Evolutionary conservation across 1,140 invertebrate genomes (phyloP).

Genomic region (Heliothis subflexa): DNA sequence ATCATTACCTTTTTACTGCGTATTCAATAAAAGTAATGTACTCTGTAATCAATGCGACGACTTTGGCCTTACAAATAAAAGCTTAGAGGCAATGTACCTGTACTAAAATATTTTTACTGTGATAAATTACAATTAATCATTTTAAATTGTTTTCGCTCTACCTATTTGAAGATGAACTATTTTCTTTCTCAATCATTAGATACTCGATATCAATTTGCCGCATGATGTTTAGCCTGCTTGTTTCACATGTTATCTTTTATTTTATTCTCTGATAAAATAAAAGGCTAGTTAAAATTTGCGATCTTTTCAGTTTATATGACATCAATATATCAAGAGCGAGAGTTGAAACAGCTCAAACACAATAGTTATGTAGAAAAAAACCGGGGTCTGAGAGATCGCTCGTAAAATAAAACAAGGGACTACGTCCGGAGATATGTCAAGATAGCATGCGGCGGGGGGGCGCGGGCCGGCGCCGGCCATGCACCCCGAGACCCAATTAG

Average conservation of each 20-base stretch:
- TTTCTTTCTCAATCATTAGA: too few relatives aligned
- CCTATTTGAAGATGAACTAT: too few relatives aligned
- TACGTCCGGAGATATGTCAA: slow-evolving; percentile 84
- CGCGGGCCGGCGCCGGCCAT: slow-evolving; percentile 65
- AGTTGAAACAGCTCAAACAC: slow-evolving; percentile 71
- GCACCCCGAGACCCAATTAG: slow-evolving; percentile 79
- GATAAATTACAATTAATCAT: background rate
- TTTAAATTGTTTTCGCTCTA: background rate
- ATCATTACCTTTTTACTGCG: slow-evolving; percentile 82
- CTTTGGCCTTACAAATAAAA: slow-evolving; percentile 53
- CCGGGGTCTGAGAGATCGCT: slow-evolving; percentile 72
- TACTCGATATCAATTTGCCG: too few relatives aligned
- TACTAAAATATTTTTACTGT: background rate
- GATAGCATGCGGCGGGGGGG: slow-evolving; percentile 80
- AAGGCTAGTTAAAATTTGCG: slow-evolving; percentile 68
- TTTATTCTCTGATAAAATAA: slow-evolving; percentile 49
- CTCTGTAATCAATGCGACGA: slow-evolving; percentile 62
- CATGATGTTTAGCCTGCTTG: too few relatives aligned
- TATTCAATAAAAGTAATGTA: slow-evolving; percentile 83
- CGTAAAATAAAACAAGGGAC: slow-evolving; percentile 83
- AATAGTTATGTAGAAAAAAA: slow-evolving; percentile 75
- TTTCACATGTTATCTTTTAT: slow-evolving; percentile 11
- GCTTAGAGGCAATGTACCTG: slow-evolving; percentile 46
- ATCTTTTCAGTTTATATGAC: slow-evolving; percentile 64
- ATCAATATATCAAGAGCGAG: slow-evolving; percentile 75